These are phyloP conservation scores for Nasonia oneida DNA, from an alignment of 2,888 invertebrate species.

Conservation along the genomic window DNA sequence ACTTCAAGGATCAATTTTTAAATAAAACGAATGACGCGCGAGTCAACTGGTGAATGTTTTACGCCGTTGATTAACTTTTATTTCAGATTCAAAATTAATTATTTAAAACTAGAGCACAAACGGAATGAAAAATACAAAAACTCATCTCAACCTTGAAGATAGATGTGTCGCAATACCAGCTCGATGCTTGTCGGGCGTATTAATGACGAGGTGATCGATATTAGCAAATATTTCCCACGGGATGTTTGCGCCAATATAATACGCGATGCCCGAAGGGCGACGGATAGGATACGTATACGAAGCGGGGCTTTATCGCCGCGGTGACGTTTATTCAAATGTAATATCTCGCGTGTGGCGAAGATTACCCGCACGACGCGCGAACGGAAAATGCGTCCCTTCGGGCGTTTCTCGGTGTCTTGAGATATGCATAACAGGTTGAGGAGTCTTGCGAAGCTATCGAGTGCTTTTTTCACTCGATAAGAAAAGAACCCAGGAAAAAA, in stretches of 20 bases:
- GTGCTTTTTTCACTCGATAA: neutral
- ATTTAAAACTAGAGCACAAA: too few relatives aligned
- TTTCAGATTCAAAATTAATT: neutral
- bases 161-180: neutral
- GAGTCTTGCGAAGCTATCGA: neutral
- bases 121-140: neutral
- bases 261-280: slow-evolving; percentile 56
- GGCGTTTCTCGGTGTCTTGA: slow-evolving; percentile 55
- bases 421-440: neutral
- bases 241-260: slow-evolving; percentile 72
- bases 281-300: neutral
- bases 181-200: slow-evolving; percentile 12
- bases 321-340: slow-evolving; percentile 79
- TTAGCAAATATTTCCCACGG: slow-evolving; percentile 78
- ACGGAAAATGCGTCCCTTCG: slow-evolving; percentile 76
- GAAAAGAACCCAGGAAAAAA: neutral
- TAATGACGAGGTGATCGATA: slow-evolving; percentile 78
- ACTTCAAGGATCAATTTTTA: slow-evolving; percentile 30
- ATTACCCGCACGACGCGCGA: slow-evolving; percentile 69
- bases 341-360: slow-evolving; percentile 78
- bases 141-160: neutral
- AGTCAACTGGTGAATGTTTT: neutral
- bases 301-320: slow-evolving; percentile 71
- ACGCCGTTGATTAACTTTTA: neutral
- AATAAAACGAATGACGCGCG: slow-evolving; percentile 18